A percentile compares a stretch with the other conserved stretches of the same genome.
Conservation (phyloP, 2,797 vertebrate species). For the Novumbra hubbsi region DNA sequence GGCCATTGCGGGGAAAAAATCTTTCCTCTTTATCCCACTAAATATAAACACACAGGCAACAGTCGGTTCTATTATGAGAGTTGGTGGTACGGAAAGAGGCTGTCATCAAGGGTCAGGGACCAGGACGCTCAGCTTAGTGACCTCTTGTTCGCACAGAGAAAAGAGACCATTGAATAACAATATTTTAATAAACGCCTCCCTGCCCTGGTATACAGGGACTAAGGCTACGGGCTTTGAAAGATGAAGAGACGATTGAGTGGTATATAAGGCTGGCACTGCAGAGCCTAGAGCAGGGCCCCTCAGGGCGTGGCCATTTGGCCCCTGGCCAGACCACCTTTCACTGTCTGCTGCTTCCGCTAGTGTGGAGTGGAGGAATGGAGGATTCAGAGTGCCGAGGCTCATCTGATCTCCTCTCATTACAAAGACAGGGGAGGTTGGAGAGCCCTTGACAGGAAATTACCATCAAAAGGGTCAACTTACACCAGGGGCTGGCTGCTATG, state of each 20-base stretch:
- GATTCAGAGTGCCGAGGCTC: slow-evolving; percentile 74
- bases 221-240: slow-evolving; percentile 67
- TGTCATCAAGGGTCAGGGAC: slow-evolving; percentile 86
- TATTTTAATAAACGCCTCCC: slow-evolving; percentile 82
- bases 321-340: slow-evolving; percentile 82
- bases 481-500: slow-evolving; percentile 45
- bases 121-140: slow-evolving; percentile 85
- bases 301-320: slow-evolving; percentile 48
- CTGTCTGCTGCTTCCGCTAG: slow-evolving; percentile 80
- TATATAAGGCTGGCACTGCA: slow-evolving; percentile 73
- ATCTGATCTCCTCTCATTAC: slow-evolving; percentile 76
- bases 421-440: slow-evolving; percentile 82
- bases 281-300: slow-evolving; percentile 73
- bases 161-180: slow-evolving; percentile 94
- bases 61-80: slow-evolving; percentile 90
- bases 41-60: slow-evolving; percentile 88
- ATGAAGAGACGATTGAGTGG: slow-evolving; percentile 80
- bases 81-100: slow-evolving; percentile 85
- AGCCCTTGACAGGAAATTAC: slow-evolving; percentile 85
- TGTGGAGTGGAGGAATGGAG: slow-evolving; percentile 23
- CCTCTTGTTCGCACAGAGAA: slow-evolving; percentile 84
- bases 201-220: slow-evolving; percentile 73
- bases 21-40: slow-evolving; percentile 68
- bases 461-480: slow-evolving; percentile 78
- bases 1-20: slow-evolving; percentile 54